These are phyloP conservation scores for Pterostichus madidus DNA, from an alignment of 2,888 invertebrate genomes.

Conservation along the genomic window DNA sequence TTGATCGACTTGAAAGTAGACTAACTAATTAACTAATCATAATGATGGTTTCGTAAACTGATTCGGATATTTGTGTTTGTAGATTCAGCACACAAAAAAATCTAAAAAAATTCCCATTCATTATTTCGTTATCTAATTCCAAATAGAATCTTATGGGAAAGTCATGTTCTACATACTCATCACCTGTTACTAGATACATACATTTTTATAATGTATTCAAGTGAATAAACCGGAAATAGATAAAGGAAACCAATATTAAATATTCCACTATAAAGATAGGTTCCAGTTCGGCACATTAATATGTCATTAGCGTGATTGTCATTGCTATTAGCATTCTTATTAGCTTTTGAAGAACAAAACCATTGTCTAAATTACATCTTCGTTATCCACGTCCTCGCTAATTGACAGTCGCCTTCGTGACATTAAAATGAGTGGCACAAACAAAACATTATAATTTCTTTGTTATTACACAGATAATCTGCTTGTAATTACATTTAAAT, in stretches of 20 bases:
- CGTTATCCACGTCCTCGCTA: conserved; percentile 49
- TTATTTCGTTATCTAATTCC: conserved; percentile 8
- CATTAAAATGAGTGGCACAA: conserved; percentile 50
- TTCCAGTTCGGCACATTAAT: not conserved
- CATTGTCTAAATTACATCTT: conserved; percentile 53
- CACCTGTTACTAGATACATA: not conserved
- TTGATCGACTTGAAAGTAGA: conserved; percentile 30
- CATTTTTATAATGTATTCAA: not conserved
- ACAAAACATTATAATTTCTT: conserved; percentile 52
- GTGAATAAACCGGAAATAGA: conserved; percentile 17
- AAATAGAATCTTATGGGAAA: not conserved
- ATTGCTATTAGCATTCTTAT: conserved; percentile 31
- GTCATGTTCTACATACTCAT: not conserved
- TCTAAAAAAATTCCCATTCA: not conserved
- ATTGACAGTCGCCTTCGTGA: conserved; percentile 46
- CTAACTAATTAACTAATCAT: not conserved
- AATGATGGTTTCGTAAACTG: conserved; percentile 20
- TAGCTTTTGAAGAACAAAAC: conserved; percentile 42
- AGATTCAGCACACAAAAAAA: not conserved
- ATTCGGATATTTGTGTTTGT: not conserved
- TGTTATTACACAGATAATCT: conserved; percentile 52
- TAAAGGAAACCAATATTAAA: conserved; percentile 3
- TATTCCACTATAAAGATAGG: conserved; percentile 15
- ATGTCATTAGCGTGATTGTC: conserved; percentile 3
- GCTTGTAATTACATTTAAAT: conserved; percentile 48